Conservation (phyloP, 2,797 vertebrate species). For the Antennarius maculatus region DNA sequence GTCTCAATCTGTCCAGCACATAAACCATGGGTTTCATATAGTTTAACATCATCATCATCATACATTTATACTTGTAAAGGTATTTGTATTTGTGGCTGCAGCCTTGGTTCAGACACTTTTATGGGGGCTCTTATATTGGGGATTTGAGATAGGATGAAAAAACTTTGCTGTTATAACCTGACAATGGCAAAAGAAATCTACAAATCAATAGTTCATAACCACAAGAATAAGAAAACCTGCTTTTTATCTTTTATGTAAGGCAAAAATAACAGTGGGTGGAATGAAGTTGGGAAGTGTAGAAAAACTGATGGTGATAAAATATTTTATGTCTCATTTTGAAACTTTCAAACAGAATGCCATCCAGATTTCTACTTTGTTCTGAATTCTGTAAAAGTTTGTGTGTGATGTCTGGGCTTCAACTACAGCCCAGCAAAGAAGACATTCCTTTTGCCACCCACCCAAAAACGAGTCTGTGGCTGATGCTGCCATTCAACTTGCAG, state of each 20-base stretch:
- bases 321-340: conserved; percentile 17
- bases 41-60: conserved; percentile 1
- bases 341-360: conserved; percentile 8
- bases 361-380: conserved; percentile 22
- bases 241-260: background rate
- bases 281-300: conserved; percentile 1
- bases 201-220: conserved; percentile 2
- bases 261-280: conserved; percentile 18
- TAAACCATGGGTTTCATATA: conserved; percentile 1
- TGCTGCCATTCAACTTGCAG: too few species aligned
- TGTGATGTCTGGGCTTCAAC: conserved; percentile 43
- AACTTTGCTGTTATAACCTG: conserved; percentile 7
- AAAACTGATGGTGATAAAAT: background rate
- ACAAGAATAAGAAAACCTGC: background rate
- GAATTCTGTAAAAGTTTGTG: conserved; percentile 23
- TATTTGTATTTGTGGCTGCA: conserved; percentile 3
- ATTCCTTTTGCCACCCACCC: conserved; percentile 41
- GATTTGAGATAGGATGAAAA: background rate
- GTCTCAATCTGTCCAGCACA: too few species aligned
- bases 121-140: background rate
- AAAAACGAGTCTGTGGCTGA: background rate
- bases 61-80: conserved; percentile 3
- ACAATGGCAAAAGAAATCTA: conserved; percentile 3
- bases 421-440: conserved; percentile 36
- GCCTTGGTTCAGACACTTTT: background rate